Base-by-base conservation (phyloP, 2,113 vertebrate species). In the Triplophysa rosa region DNA sequence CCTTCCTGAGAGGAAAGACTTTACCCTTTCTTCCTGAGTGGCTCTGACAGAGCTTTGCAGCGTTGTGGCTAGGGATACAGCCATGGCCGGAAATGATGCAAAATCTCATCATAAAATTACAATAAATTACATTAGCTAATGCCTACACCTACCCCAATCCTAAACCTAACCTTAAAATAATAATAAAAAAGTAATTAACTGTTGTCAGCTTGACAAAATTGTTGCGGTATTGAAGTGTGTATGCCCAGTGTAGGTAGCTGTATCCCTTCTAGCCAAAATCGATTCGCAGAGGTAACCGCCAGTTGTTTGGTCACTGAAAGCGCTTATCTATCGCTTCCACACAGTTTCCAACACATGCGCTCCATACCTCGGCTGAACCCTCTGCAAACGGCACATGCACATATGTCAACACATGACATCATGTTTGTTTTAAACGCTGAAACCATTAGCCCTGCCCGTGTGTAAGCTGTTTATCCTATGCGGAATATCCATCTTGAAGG, bases 1-100 rank as follows among this genome's bases (percentile, higher is more conserved):
- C 86, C 86, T 88, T 88, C 85, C 87, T 88, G 81, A 78, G 77
- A 42, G 77, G 73, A 83, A 70, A 76, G 52, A 63, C 68, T 24
- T 73, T 56, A 49, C 75, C 61, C 66, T 68, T 62, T 82, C 59
- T 78, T 82, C 62, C 68, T 66, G 67, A n/a, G 54, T 9, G 54
- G 4, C 7, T 21, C 19, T 58, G 19, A 58, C 54, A 24, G 52
- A 59, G 5, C 33, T 37, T 37, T 6, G 33, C 33, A 37, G 33
- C 6, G 33, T 37, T 37, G 33, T 37, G 33, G 33, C 33, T 37
- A 37, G 33, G 33, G 33, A 37, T 37, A 37, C 33, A 7, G 29
- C 29, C 29, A 29, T 29, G 26, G 29, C 29, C 5, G 33, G 33
- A 37, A 37, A 1, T 37, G 33, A 37, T 37, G 33, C 33, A 37